phyloP scores from a whole-genome alignment of 2,797 vertebrate species.

The Paramormyrops hopkinsi region DNA sequence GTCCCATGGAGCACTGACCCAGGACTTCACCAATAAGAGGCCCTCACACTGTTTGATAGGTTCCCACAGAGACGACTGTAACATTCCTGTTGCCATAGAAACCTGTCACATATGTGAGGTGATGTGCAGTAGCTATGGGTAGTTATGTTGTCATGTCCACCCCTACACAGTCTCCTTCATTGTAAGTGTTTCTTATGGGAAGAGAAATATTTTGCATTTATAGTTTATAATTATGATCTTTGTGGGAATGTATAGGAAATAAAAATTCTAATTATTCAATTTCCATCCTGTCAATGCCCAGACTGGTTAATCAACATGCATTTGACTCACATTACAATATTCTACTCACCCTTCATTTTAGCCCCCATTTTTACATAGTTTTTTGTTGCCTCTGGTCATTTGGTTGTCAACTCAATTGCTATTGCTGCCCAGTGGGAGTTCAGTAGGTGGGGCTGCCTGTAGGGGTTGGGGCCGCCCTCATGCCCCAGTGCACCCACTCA shows the following conservation, averaged over 20 bases:
- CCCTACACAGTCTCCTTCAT: background rate
- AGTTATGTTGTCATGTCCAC: background rate
- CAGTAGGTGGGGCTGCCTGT: background rate
- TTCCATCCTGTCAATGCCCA: background rate
- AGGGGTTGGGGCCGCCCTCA: conserved; percentile 64
- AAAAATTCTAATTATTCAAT: background rate
- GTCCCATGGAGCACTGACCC: background rate
- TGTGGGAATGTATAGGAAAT: background rate
- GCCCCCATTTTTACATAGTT: background rate
- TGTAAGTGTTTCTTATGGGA: background rate
- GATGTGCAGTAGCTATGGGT: background rate
- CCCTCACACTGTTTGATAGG: background rate
- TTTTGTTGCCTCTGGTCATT: conserved; percentile 24
- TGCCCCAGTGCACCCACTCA: conserved; percentile 77
- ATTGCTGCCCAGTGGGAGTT: background rate
- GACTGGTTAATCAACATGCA: background rate
- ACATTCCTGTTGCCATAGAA: background rate
- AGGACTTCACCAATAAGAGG: background rate
- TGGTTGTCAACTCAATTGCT: conserved; percentile 35
- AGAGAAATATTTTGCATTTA: background rate
- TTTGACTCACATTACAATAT: background rate
- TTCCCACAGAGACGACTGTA: background rate
- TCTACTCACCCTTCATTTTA: background rate
- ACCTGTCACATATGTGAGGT: background rate
- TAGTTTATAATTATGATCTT: background rate